Evolutionary conservation across 2,113 vertebrate species (phyloP).

Genomic region (Oxyruncus cristatus): DNA sequence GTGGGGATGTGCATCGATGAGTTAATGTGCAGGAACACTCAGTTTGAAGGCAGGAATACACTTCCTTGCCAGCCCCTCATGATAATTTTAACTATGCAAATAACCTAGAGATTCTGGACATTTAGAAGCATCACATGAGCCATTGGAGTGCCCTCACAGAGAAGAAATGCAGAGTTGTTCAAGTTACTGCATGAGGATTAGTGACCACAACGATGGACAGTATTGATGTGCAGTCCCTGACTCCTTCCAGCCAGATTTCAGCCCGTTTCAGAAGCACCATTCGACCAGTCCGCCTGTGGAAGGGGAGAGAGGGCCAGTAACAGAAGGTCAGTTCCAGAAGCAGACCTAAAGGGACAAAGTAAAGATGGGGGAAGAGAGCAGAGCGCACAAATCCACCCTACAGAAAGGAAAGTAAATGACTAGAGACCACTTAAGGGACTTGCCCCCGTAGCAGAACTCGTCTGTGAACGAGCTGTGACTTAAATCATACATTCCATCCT

Average conservation of each 20-base stretch:
- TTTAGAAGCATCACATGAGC: not conserved
- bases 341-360: not conserved
- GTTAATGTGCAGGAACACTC: not conserved
- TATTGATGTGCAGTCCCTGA: accelerated
- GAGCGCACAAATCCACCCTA: not conserved
- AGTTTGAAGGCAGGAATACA: not conserved
- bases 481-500: not conserved
- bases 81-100: not conserved
- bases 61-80: not conserved
- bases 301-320: not conserved
- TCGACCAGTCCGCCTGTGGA: not conserved
- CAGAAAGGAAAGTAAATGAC: not conserved
- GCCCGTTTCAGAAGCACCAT: not conserved
- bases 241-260: not conserved
- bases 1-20: not conserved
- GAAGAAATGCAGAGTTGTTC: not conserved
- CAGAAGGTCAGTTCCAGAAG: not conserved
- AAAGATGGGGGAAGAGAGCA: not conserved
- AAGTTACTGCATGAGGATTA: not conserved
- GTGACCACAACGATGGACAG: not conserved
- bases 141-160: accelerated
- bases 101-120: not conserved
- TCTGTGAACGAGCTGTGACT: not conserved
- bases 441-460: not conserved
- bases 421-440: not conserved